A percentile compares a stretch with the other conserved stretches of the same genome.
Conservation (phyloP, 2,888 invertebrate genomes). For the Zhuqinia jingwanae region DNA sequence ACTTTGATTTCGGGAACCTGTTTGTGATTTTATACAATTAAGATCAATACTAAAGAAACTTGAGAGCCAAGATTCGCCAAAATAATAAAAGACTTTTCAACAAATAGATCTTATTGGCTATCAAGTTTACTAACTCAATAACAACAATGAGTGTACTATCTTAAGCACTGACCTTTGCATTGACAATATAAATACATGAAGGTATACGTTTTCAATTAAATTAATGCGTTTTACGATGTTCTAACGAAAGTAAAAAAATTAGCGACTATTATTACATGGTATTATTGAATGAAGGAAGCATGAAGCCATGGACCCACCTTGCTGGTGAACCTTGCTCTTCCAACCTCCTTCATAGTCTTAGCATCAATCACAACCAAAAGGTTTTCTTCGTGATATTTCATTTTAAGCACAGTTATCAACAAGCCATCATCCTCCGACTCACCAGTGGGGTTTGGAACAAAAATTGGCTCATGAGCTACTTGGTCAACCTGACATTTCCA, state of each 20-base stretch:
- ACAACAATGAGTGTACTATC: no score
- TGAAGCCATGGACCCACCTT: slow-evolving; percentile 79
- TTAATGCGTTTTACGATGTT: no score
- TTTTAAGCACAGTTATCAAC: slow-evolving; percentile 79
- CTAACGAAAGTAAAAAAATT: background rate
- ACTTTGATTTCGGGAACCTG: no score
- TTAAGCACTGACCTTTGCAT: no score
- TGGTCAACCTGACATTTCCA: slow-evolving; percentile 80
- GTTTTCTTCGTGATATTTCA: slow-evolving; percentile 78
- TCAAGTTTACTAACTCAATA: no score
- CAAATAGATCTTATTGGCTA: no score
- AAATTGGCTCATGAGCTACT: slow-evolving; percentile 82
- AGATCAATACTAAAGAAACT: no score
- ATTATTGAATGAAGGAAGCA: slow-evolving; percentile 77
- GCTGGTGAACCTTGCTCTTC: slow-evolving; percentile 80
- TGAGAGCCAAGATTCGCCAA: no score
- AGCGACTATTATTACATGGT: background rate
- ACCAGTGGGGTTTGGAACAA: slow-evolving; percentile 81
- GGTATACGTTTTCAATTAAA: no score
- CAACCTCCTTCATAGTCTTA: slow-evolving; percentile 80
- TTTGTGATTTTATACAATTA: no score
- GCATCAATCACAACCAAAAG: slow-evolving; percentile 81
- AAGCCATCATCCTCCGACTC: slow-evolving; percentile 82
- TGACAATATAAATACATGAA: no score
- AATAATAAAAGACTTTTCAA: no score